Percentiles rank a stretch among this genome's conserved stretches.
phyloP scores from a whole-genome alignment of 2,888 invertebrate species.

The Zaprionus obscuricornis region DNA sequence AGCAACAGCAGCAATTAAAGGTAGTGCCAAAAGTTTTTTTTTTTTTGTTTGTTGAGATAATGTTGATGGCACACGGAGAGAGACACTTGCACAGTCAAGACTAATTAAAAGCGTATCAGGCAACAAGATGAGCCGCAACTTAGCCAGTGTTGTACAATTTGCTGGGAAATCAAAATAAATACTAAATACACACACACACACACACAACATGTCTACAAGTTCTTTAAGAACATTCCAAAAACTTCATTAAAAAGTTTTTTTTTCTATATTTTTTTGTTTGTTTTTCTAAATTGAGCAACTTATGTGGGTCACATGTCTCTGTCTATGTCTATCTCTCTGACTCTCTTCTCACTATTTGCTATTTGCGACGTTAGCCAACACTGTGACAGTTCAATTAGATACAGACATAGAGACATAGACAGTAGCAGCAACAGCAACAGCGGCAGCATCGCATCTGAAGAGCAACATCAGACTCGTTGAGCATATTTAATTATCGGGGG shows the following conservation, averaged over 20 bases:
- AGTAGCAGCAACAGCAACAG: constrained; percentile 15
- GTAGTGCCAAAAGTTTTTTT: constrained; percentile 52
- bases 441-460: background rate
- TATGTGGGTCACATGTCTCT: constrained; percentile 55
- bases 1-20: constrained; percentile 57
- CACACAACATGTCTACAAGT: constrained; percentile 68
- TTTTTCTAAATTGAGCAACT: no score
- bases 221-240: constrained; percentile 67
- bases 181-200: no score
- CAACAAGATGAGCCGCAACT: constrained; percentile 59
- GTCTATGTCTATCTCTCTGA: constrained; percentile 12
- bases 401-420: no score
- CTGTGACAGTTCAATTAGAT: constrained; percentile 71
- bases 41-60: background rate
- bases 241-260: constrained; percentile 77
- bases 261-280: no score
- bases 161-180: constrained; percentile 68
- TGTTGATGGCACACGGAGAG: constrained; percentile 6
- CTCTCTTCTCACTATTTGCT: background rate
- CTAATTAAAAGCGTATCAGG: constrained; percentile 77
- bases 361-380: constrained; percentile 62
- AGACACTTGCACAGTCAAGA: constrained; percentile 40
- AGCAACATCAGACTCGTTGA: constrained; percentile 12
- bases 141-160: constrained; percentile 45
- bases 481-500: constrained; percentile 73